Evolutionary conservation across 2,113 vertebrate species (phyloP), one percentile per base, ranked within the genome.

Genomic region (Lycaon pictus): DNA sequence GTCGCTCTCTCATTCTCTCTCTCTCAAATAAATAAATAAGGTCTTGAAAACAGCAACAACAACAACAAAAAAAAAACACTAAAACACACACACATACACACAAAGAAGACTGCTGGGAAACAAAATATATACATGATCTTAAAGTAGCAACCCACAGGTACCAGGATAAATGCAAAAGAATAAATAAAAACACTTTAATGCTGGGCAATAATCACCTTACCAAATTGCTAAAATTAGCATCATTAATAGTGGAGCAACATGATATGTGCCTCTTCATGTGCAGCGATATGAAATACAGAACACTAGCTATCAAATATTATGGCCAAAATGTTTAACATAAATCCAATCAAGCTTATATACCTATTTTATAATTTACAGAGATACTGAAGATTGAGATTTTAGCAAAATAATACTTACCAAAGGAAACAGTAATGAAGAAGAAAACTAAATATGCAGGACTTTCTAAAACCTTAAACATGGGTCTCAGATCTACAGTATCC

Each of bases 131-230:
- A n/a, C 67, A 35, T 71, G 67, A 35, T 71, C n/a, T 71, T 71
- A 35, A 71, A 71, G 67, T 35, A 71, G 9, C 17, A 35, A 71
- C n/a, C n/a, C 67, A 71, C 67, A 35, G n/a, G 67, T 71, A 71
- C 35, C n/a, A 71, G n/a, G n/a, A n/a, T 71, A 71, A 98, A 98
- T 48, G n/a, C 27, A 85, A 90, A 63, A 71, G 43, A 11, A 43
- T 53, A 7, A n/a, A 51, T 71, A 35, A 62, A 19, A 53, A 35
- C 10, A 56, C 9, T 11, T 48, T 17, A 29, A 29, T 11, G 37
- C 7, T 69, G 67, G 67, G 2, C 12, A 22, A 23, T 29, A 1
- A 71, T 17, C 27, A 48, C n/a, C 63, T 72, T 27, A 22, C 37
- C 19, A 11, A 72, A 43, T 5, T 72, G 8, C 35, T 17, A 83